These are phyloP conservation scores for Geopemphigus sp. DNA, from an alignment of 1,140 invertebrate genomes.

Conservation along the genomic window DNA sequence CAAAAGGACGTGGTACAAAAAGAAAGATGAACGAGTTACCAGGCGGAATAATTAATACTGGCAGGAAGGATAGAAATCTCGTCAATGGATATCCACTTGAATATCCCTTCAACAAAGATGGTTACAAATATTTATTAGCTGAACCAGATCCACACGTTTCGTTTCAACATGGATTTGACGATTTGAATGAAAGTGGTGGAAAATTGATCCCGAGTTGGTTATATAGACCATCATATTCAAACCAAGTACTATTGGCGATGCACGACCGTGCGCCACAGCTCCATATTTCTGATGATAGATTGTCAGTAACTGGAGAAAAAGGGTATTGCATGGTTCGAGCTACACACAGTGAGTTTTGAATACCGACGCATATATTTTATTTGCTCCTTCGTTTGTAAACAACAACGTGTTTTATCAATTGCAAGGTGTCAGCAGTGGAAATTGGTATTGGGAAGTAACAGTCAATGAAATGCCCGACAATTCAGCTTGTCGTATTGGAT, in stretches of 20 bases:
- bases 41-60: conserved; percentile 63
- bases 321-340: conserved; percentile 96
- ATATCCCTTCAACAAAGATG: conserved; percentile 98
- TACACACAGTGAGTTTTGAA: conserved; percentile 79
- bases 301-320: conserved; percentile 92
- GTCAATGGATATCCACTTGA: conserved; percentile 94
- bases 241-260: conserved; percentile 81
- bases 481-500: conserved; percentile 87
- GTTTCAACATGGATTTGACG: conserved; percentile 70
- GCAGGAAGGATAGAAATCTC: conserved; percentile 62
- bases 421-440: conserved; percentile 76
- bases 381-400: no score
- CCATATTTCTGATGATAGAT: conserved; percentile 85
- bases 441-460: conserved; percentile 93
- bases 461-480: conserved; percentile 94
- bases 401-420: neutral
- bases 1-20: conserved; percentile 72
- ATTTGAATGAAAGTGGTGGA: conserved; percentile 92
- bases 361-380: neutral
- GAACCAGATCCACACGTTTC: conserved; percentile 97
- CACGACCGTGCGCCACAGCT: conserved; percentile 95
- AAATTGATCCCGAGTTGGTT: conserved; percentile 97
- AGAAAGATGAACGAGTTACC: conserved; percentile 68
- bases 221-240: conserved; percentile 83
- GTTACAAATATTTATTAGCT: conserved; percentile 92